Base-by-base conservation (phyloP, 2,113 vertebrate species). In the Dipodomys merriami region DNA sequence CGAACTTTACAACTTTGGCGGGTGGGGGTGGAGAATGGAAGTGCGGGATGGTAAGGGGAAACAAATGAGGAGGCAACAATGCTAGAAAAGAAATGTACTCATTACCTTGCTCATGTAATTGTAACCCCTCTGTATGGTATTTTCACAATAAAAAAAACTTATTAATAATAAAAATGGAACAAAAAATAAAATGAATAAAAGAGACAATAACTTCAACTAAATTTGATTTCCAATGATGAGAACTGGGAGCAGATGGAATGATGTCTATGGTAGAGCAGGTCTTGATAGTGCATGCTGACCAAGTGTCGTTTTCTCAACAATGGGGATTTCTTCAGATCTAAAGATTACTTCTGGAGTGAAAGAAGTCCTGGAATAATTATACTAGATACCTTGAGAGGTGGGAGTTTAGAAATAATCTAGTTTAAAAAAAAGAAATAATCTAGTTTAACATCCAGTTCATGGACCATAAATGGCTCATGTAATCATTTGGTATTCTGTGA, bases 371-470 rank as follows among this genome's bases (percentile, higher is more conserved):
- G 25, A 25, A 78, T 5, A 98, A 98, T 99, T 95, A 99, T 99
- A 97, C 99, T 98, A 96, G 99, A 99, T 96, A 98, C 98, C 92
- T 98, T 99, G 93, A 97, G 53, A 97, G 98, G 99, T 46, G 99
- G 98, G 99, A 99, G 99, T 95, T 98, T 99, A 98, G 99, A 99
- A 94, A 96, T 99, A 95, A 98, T 99, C 96, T 98, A 99, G 83
- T 99, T 99, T 98, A 99, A 99, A n/a, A n/a, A n/a, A n/a, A n/a
- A 98, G 99, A 99, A 94, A 96, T 99, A 95, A 98, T 99, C 96
- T 98, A 99, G 83, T 99, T 99, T 98, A 99, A 99, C 8, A 29
- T 98, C 87, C 98, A 57, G 53, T 57, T 13, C 12, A 57, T 57
- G 15, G 53, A 57, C 53, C 53, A 57, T 16, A 57, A 57, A 57